phyloP scores from a whole-genome alignment of 2,113 vertebrate species.

The Callorhinus ursinus region DNA sequence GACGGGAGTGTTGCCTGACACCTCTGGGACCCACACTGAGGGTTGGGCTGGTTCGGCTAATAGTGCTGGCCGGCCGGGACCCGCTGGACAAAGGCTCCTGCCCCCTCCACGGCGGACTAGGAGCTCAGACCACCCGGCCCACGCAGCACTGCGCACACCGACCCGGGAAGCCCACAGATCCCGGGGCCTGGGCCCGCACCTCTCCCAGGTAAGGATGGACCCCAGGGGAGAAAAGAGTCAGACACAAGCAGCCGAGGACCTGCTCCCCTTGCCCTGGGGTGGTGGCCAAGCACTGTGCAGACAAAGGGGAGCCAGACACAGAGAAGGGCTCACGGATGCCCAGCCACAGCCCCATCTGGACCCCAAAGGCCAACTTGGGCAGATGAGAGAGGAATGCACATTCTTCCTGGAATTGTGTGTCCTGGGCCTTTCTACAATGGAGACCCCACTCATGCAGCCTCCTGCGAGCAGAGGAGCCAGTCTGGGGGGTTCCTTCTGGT shows the following conservation, averaged over 20 bases:
- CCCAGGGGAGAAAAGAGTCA: not conserved
- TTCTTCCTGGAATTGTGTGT: not conserved
- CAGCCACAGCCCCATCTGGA: not conserved
- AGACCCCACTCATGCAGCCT: not conserved
- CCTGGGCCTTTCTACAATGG: not conserved
- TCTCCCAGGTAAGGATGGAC: rapidly evolving
- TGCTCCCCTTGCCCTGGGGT: rapidly evolving
- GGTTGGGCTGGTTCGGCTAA: not conserved
- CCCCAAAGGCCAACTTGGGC: not conserved
- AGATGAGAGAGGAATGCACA: rapidly evolving
- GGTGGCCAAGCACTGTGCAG: not conserved
- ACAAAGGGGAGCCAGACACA: not conserved
- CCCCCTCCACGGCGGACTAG: not conserved
- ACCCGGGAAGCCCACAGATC: not conserved
- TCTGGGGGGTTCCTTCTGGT: too few relatives aligned
- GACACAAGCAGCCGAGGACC: too few relatives aligned
- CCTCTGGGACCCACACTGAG: not conserved
- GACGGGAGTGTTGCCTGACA: rapidly evolving
- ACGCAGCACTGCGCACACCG: rapidly evolving
- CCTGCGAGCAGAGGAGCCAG: not conserved
- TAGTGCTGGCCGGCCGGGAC: not conserved
- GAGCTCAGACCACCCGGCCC: too few relatives aligned
- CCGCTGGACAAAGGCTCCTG: too few relatives aligned
- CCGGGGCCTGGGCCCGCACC: not conserved
- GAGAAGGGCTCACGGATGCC: not conserved